These are phyloP conservation scores for Lasioglossum lativentre DNA, from an alignment of 2,888 invertebrate species.

Conservation along the genomic window DNA sequence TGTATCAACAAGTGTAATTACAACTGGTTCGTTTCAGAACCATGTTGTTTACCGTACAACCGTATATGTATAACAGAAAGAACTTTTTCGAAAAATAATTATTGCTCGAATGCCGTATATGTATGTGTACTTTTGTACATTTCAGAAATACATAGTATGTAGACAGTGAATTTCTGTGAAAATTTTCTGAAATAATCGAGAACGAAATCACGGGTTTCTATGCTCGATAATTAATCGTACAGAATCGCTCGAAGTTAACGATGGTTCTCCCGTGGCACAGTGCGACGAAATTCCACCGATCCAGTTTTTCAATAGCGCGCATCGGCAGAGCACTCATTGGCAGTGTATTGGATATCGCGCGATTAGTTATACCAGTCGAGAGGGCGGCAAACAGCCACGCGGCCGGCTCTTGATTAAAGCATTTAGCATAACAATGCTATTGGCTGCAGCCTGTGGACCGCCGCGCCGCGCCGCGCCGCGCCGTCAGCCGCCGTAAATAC, in stretches of 20 bases:
- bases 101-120: too few relatives aligned
- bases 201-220: neutral
- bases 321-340: neutral
- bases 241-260: neutral
- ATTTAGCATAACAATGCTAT: conserved; percentile 76
- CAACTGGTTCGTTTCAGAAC: too few relatives aligned
- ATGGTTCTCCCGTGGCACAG: neutral
- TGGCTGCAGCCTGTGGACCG: conserved; percentile 49
- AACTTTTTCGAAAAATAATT: too few relatives aligned
- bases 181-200: neutral
- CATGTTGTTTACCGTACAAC: too few relatives aligned
- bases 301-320: neutral
- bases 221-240: neutral
- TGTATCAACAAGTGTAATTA: too few relatives aligned
- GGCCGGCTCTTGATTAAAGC: conserved; percentile 73
- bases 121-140: too few relatives aligned
- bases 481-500: conserved; percentile 60
- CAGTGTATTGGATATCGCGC: conserved; percentile 34
- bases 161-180: neutral
- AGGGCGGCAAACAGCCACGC: conserved; percentile 27
- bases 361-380: conserved; percentile 51
- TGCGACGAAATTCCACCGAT: neutral
- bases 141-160: too few relatives aligned
- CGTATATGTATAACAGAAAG: too few relatives aligned
- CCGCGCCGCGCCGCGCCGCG: conserved; percentile 17